Evolutionary conservation across 2,888 invertebrate species (phyloP), one percentile per base, ranked within the genome.

Genomic region (Polylopha cassiicola): DNA sequence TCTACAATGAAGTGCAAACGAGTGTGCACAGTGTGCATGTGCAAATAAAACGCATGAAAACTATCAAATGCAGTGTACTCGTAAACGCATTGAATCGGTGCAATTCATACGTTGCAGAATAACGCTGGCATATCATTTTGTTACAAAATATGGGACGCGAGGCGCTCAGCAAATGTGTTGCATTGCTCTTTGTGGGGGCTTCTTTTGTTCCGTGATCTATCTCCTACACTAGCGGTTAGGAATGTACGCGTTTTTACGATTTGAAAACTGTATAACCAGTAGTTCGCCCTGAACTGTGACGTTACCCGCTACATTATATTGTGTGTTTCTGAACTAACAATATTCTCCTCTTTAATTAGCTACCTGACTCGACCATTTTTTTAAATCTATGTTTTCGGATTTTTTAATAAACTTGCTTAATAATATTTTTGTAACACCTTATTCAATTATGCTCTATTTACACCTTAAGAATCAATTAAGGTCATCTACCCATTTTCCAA

Each of bases 71-170:
- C 26, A 37, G 24, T 30, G 34, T n/a, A n/a, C n/a, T n/a, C n/a
- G n/a, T 39, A 44, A 46, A 39, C 38, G 47, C 49, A 47, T 49
- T 39, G 38, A 34, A 39, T 36, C 34, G 43, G 39, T 30, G 37
- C 45, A 60, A 64, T 66, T 65, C 58, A 56, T 58, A 55, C 61
- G 55, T 61, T 62, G 62, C 62, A 63, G 61, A 68, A 73, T 73
- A 75, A 70, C 65, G 73, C 50, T 64, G 67, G 64, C 69, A 65
- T 70, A 78, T 81, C 77, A 81, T 77, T 76, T 77, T 75, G 76
- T 81, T 80, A 80, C 73, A 69, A 74, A 73, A 82, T 81, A 78
- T 82, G 71, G 80, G 71, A 65, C 81, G 72, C 67, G 70, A 70
- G 65, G 64, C 70, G 73, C 73, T 77, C 73, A 57, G 69, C 68